Evolutionary conservation across 2,888 invertebrate species (phyloP), one percentile per base, ranked within the genome.

Genomic region (Chrysina gloriosa): DNA sequence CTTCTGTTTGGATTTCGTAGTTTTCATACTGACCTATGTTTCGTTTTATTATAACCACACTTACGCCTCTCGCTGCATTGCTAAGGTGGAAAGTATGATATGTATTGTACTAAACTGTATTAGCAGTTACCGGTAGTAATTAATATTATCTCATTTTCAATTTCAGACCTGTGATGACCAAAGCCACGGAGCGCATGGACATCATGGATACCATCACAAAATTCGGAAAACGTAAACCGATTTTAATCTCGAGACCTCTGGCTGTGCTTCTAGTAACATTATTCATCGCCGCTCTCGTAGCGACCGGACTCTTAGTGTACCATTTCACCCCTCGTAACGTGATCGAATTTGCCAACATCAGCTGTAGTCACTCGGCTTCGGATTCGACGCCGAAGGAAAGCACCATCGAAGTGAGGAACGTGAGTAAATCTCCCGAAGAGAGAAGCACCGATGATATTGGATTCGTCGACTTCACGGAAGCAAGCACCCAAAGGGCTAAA

Each of bases 231-330:
- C 86, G 85, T 70, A 85, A 86, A 58, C 89, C 89, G 21, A 86
- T 90, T 73, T 88, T 87, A 76, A 81, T 93, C 61, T 90, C 91
- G 21, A 87, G 88, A 73, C 87, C 88, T 69, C 87, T 90, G 9
- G 87, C 88, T 3, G 82, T 89, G 52, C 83, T 92, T 14, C 81
- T 92, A 48, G 84, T 86, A 2, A 83, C 89, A 39, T 85, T 90
- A 70, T 91, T 92, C 78, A 79, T 89, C 0, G 84, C 88, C 71
- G 88, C 89, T 5, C 80, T 93, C 54, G 85, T 92, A 23, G 89
- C 89, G 45, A 92, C 92, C 1, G 91, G 92, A 4, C 86, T 94
- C 29, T 83, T 93, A 72, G 92, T 93, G 19, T 92, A 93, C 80
- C 91, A 92, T 81, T 89, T 92, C 75, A 89, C 91, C 11, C 88